phyloP scores from a whole-genome alignment of 2,797 vertebrate species.

The Meriones psammophilus region DNA sequence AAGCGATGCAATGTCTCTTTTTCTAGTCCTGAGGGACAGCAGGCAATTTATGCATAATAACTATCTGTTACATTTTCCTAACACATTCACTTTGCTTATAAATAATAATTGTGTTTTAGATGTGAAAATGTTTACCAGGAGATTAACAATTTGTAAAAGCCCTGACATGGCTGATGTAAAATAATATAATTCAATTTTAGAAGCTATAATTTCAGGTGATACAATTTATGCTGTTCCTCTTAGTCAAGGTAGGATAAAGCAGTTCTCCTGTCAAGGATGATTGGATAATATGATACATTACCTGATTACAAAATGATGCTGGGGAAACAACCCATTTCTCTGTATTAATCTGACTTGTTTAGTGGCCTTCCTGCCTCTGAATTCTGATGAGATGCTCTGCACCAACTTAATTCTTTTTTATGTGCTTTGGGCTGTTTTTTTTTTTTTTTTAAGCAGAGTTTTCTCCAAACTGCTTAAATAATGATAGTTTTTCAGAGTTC shows the following conservation, averaged over 20 bases:
- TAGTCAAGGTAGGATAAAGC: constrained; percentile 66
- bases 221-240: constrained; percentile 65
- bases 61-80: constrained; percentile 80
- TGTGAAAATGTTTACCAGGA: constrained; percentile 76
- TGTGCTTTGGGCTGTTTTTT: constrained; percentile 26
- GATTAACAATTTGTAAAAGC: constrained; percentile 82
- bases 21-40: constrained; percentile 67
- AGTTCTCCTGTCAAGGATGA: constrained; percentile 70
- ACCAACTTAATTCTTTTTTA: constrained; percentile 77
- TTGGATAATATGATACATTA: constrained; percentile 72
- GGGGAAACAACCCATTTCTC: constrained; percentile 77
- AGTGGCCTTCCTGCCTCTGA: constrained; percentile 54
- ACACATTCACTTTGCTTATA: constrained; percentile 80
- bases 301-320: constrained; percentile 76
- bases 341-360: constrained; percentile 79
- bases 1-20: constrained; percentile 77
- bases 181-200: constrained; percentile 83
- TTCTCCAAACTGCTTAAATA: constrained; percentile 75
- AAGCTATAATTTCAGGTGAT: constrained; percentile 81
- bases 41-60: constrained; percentile 75
- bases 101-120: constrained; percentile 81
- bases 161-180: constrained; percentile 68
- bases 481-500: constrained; percentile 73
- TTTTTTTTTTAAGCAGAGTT: constrained; percentile 14
- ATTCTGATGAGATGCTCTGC: constrained; percentile 71